These are phyloP conservation scores for Elephas maximus DNA, from an alignment of 2,113 vertebrate species.

Conservation along the genomic window DNA sequence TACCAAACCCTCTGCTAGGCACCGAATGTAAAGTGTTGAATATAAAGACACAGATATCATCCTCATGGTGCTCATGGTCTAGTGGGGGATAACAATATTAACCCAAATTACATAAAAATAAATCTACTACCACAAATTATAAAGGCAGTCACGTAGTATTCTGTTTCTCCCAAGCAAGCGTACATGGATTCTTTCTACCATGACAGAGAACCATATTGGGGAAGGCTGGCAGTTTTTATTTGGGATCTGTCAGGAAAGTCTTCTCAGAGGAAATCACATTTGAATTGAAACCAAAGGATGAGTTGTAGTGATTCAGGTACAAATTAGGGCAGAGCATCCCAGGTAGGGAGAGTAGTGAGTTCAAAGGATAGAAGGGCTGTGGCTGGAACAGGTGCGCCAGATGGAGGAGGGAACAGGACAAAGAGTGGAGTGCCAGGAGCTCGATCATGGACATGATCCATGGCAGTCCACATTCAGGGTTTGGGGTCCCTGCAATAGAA, in stretches of 20 bases:
- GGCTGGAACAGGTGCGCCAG: background rate
- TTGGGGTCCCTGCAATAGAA: too few species aligned
- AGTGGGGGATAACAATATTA: background rate
- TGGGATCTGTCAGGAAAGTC: background rate
- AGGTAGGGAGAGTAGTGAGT: background rate
- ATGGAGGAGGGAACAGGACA: accelerated
- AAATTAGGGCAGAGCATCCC: background rate
- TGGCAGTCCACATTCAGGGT: background rate
- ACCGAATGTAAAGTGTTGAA: background rate
- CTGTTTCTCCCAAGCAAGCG: too few species aligned
- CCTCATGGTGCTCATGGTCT: background rate
- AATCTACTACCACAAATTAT: background rate
- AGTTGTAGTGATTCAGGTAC: background rate
- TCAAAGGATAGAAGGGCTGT: background rate
- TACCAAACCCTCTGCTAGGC: background rate
- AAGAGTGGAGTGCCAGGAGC: accelerated
- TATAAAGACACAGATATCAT: background rate
- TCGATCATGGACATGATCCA: too few species aligned
- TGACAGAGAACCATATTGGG: too few species aligned
- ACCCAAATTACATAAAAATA: background rate
- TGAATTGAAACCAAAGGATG: background rate
- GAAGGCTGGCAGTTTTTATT: background rate
- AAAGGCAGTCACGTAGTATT: background rate
- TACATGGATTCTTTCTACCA: too few species aligned
- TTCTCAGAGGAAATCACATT: background rate